Base-by-base conservation (phyloP, 2,113 vertebrate species). In the Dasyprocta punctata region DNA sequence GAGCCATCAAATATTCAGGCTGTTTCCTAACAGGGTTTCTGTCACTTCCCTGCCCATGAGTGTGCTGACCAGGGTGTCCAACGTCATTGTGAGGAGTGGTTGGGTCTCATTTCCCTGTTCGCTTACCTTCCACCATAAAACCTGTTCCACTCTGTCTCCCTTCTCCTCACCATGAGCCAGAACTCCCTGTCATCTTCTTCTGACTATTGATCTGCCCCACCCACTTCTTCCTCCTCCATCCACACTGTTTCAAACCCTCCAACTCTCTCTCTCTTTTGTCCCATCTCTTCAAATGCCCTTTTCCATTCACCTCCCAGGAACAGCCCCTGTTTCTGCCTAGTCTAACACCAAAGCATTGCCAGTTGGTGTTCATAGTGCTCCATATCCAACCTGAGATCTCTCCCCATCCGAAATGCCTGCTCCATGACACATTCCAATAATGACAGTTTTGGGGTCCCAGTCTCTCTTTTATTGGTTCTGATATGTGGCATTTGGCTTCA, bases 11-110 rank as follows among this genome's bases (percentile, higher is more conserved):
- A 44, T 41, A 52, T 1, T 16, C 13, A 30, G 36, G 47, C 19
- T 56, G 12, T n/a, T n/a, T 41, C 7, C 56, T 28, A 36, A 13
- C 36, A 49, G 36, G 26, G 16, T 58, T 56, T 60, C 49, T 26
- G 52, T 22, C 30, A 38, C 26, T n/a, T 6, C n/a, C 5, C 4
- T 67, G 4, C 13, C 33, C 9, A 1, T 4, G 5, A 44, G 33
- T 11, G 2, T 0, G 33, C 10, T 33, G 10, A 71, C 7, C 11
- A 47, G 16, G 49, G 5, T 30, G 13, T 7, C 58, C 33, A 38
- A 7, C 2, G 5, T 33, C 1, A 0, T 7, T 14, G 8, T 20
- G 8, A 16, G 26, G 14, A 11, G 60, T 20, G 7, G 16, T 20
- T 14, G 11, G 52, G 17, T 41, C 75, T 83, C 65, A 6, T 65